Evolutionary conservation across 2,797 vertebrate species (phyloP).

Genomic region (Toxotes lorentzi): DNA sequence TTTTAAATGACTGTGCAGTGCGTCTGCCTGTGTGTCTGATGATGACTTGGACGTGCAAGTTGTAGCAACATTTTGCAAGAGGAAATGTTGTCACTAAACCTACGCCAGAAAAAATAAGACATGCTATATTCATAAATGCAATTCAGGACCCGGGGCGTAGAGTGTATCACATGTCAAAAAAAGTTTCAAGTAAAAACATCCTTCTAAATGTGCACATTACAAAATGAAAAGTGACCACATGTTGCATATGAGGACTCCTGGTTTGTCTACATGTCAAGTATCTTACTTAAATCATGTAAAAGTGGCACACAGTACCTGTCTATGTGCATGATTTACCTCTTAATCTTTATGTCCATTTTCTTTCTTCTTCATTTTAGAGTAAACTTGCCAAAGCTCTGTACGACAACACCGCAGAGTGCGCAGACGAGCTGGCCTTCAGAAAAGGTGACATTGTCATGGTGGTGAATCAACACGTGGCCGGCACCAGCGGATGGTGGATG

Average conservation of each 20-base stretch:
- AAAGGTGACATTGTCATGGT: constrained; percentile 92
- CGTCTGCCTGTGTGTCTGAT: not conserved
- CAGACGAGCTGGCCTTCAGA: constrained; percentile 93
- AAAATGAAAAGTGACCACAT: not conserved
- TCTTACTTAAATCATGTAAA: not conserved
- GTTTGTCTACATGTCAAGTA: not conserved
- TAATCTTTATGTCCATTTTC: constrained; percentile 24
- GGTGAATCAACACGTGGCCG: constrained; percentile 85
- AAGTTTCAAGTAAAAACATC: not conserved
- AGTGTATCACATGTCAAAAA: not conserved
- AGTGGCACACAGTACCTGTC: not conserved
- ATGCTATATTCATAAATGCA: not conserved
- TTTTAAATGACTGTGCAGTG: not conserved
- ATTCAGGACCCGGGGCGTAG: not conserved
- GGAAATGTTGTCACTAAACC: constrained; percentile 45
- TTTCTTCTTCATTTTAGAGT: constrained; percentile 79
- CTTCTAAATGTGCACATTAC: not conserved
- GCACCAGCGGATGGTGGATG: constrained; percentile 94
- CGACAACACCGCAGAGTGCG: constrained; percentile 93
- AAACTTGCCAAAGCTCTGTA: constrained; percentile 93
- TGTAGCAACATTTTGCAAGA: constrained; percentile 33
- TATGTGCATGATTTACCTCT: not conserved
- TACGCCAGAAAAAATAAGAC: constrained; percentile 1
- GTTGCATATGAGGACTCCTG: not conserved
- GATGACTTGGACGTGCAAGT: not conserved